These are phyloP conservation scores for Ophthalmolycus amberensis DNA, from an alignment of 2,113 vertebrate genomes.

Conservation along the genomic window DNA sequence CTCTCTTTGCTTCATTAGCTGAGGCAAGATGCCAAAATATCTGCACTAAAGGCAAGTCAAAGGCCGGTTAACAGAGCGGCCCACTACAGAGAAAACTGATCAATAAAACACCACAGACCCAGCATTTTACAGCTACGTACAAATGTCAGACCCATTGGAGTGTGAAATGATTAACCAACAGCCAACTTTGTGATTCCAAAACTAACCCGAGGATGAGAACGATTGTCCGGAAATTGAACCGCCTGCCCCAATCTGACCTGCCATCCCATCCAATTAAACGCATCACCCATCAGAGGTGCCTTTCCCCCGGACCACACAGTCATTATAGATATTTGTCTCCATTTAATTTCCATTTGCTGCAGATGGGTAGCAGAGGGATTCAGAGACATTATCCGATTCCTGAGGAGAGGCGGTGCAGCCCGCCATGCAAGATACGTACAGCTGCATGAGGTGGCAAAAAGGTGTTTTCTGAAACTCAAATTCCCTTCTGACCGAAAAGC, in stretches of 20 bases:
- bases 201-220: slow-evolving; percentile 19
- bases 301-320: slow-evolving; percentile 34
- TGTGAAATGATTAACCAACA: slow-evolving; percentile 41
- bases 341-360: slow-evolving; percentile 68
- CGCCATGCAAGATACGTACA: background rate
- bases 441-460: slow-evolving; percentile 5
- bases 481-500: no score
- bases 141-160: slow-evolving; percentile 8
- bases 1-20: slow-evolving; percentile 9
- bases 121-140: background rate
- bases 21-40: background rate
- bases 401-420: slow-evolving; percentile 27
- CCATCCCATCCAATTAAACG: slow-evolving; percentile 55
- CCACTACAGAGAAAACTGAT: background rate
- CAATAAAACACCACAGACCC: slow-evolving; percentile 31
- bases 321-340: slow-evolving; percentile 63
- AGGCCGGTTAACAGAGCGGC: background rate
- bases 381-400: slow-evolving; percentile 32
- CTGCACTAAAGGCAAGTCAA: background rate
- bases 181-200: slow-evolving; percentile 32
- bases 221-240: slow-evolving; percentile 39
- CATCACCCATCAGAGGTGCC: slow-evolving; percentile 46
- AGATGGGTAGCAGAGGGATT: slow-evolving; percentile 38
- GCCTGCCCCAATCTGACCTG: slow-evolving; percentile 40
- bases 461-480: slow-evolving; percentile 17